Base-by-base conservation (phyloP, 2,797 vertebrate genomes). In the Discoglossus pictus region DNA sequence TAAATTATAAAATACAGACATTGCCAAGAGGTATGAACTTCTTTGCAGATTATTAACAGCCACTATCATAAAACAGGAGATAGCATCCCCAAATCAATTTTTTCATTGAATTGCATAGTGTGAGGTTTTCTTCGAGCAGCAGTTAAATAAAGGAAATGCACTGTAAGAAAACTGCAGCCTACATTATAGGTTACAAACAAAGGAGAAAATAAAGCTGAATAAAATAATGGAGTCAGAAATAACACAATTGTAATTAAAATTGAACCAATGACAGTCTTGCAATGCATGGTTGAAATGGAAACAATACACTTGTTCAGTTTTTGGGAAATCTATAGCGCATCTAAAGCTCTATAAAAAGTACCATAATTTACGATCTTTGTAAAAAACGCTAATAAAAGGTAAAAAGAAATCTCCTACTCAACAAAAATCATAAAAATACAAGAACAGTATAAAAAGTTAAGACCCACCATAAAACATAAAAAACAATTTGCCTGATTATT, bases 1-100 rank as follows among this genome's bases (percentile, higher is more conserved):
- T 68, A 61, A 69, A 69, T 62, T 69, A 69, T 69, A 35, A 55
- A 61, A 55, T 55, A 16, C 42, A 62, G 59, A 50, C 59, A 47
- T 47, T 25, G 59, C 67, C 67, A 62, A 62, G 59, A 69, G 58
- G 59, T 55, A 62, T 48, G 59, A 55, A 62, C 58, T 62, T 16
- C 58, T 38, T 21, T 62, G 16, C 31, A 55, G 42, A 69, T 62
- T 62, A 69, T 69, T 69, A 69, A 69, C 58, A 62, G 43, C 39
- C 50, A 17, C 44, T 46, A 69, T 69, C 58, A 55, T 60, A 62
- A 61, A 55, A 62, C 50, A 54, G 40, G 61, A 69, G 50, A 68
- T 68, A 69, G 43, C 67, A 69, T 39, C 40, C 31, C 40, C 42
- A 62, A 62, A 69, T 69, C 50, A 55, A 40, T 69, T 62, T 60